phyloP scores from a whole-genome alignment of 2,888 invertebrate species.

The Muscina levida region DNA sequence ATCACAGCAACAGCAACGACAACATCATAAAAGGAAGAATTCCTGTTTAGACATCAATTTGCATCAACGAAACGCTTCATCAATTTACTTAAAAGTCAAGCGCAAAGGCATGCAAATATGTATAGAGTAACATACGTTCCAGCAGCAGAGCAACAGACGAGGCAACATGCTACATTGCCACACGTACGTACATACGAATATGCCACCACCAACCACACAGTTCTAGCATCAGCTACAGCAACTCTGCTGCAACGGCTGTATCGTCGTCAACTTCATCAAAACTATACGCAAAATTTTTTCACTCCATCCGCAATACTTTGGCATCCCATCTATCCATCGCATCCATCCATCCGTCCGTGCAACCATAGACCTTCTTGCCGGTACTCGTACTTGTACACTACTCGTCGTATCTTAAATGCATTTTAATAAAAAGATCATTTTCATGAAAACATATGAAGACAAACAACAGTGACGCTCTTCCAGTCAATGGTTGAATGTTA shows the following conservation, averaged over 20 bases:
- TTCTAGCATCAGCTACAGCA: slow-evolving; percentile 32
- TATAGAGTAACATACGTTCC: not conserved
- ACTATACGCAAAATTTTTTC: slow-evolving; percentile 43
- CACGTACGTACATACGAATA: not conserved
- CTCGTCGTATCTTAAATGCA: slow-evolving; percentile 31
- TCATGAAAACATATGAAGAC: slow-evolving; percentile 31
- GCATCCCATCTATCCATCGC: slow-evolving; percentile 11
- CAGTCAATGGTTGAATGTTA: not conserved
- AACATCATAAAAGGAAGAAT: slow-evolving; percentile 38
- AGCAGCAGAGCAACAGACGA: not conserved
- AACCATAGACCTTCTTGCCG: not conserved
- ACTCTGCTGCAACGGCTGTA: slow-evolving; percentile 19
- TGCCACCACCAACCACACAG: slow-evolving; percentile 20
- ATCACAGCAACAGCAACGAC: slow-evolving; percentile 4
- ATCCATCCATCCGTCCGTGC: not conserved
- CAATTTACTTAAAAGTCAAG: slow-evolving; percentile 70
- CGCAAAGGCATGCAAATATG: slow-evolving; percentile 63
- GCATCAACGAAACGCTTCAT: slow-evolving; percentile 77
- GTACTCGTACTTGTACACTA: too few species aligned
- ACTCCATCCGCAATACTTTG: slow-evolving; percentile 20
- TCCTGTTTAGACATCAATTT: slow-evolving; percentile 73
- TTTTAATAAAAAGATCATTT: slow-evolving; percentile 48
- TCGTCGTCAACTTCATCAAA: slow-evolving; percentile 31
- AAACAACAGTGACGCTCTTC: too few species aligned
- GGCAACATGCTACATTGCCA: not conserved